Evolutionary conservation across 2,113 vertebrate genomes (phyloP).

Genomic region (Nesoenas mayeri): DNA sequence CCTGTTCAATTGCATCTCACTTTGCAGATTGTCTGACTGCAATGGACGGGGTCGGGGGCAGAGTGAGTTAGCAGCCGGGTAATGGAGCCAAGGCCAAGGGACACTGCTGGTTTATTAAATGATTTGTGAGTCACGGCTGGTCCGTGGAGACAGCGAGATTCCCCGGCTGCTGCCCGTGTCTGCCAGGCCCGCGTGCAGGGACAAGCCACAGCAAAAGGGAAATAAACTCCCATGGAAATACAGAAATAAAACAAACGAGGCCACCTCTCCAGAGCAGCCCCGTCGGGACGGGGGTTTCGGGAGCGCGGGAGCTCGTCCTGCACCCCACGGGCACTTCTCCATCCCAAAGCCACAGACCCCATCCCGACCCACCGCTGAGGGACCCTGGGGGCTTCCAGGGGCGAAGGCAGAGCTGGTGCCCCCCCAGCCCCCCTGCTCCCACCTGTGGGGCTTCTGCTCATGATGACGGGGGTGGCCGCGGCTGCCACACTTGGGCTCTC

Average conservation of each 20-base stretch:
- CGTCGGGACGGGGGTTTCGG: fast-evolving
- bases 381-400: fast-evolving
- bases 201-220: neutral
- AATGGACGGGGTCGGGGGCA: neutral
- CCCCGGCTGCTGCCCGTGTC: neutral
- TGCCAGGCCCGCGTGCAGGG: neutral
- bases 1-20: fast-evolving
- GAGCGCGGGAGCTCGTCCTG: neutral
- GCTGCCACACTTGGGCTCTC: slow-evolving; percentile 77
- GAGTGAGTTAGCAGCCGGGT: neutral
- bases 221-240: neutral
- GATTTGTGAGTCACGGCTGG: neutral
- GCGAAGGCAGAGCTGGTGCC: fast-evolving
- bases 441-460: slow-evolving; percentile 93
- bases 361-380: fast-evolving
- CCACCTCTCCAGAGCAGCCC: neutral
- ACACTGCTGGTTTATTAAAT: slow-evolving; percentile 1
- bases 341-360: neutral
- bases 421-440: neutral
- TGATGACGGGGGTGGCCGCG: slow-evolving; percentile 81
- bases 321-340: neutral
- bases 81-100: neutral
- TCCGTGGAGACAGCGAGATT: neutral
- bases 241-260: neutral
- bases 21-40: fast-evolving